A percentile compares a stretch with the other conserved stretches of the same genome.
These are phyloP conservation scores for Pygocentrus nattereri DNA, from an alignment of 2,797 vertebrate genomes.

Conservation along the genomic window DNA sequence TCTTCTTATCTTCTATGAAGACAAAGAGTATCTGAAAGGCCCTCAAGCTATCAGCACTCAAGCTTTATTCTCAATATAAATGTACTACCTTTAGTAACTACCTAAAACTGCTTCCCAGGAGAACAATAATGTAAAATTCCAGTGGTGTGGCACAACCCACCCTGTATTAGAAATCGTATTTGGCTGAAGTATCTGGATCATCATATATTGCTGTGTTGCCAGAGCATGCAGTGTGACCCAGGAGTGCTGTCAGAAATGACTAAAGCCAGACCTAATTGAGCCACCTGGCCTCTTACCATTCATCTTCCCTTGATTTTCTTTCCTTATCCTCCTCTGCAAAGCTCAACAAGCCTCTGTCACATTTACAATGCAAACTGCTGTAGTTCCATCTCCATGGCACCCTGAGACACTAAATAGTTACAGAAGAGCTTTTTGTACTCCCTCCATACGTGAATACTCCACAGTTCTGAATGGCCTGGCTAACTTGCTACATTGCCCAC, in stretches of 20 bases:
- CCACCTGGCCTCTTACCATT: slow-evolving; percentile 34
- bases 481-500: slow-evolving; percentile 11
- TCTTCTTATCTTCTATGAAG: background rate
- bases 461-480: background rate
- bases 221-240: slow-evolving; percentile 21
- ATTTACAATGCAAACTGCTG: slow-evolving; percentile 40
- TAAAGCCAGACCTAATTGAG: slow-evolving; percentile 38
- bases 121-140: background rate
- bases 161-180: background rate
- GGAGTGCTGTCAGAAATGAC: slow-evolving; percentile 31
- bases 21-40: background rate
- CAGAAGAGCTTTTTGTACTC: background rate
- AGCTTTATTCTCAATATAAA: background rate
- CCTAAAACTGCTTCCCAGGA: background rate
- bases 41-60: slow-evolving; percentile 33
- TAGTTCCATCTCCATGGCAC: slow-evolving; percentile 16
- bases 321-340: slow-evolving; percentile 1
- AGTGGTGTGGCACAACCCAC: background rate
- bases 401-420: slow-evolving; percentile 26
- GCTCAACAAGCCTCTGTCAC: slow-evolving; percentile 4
- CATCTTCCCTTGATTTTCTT: slow-evolving; percentile 31
- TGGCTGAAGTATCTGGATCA: background rate
- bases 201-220: slow-evolving; percentile 16
- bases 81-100: background rate
- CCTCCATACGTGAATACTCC: background rate